Base-by-base conservation (phyloP, 2,797 vertebrate species). In the Remorina albescens region DNA sequence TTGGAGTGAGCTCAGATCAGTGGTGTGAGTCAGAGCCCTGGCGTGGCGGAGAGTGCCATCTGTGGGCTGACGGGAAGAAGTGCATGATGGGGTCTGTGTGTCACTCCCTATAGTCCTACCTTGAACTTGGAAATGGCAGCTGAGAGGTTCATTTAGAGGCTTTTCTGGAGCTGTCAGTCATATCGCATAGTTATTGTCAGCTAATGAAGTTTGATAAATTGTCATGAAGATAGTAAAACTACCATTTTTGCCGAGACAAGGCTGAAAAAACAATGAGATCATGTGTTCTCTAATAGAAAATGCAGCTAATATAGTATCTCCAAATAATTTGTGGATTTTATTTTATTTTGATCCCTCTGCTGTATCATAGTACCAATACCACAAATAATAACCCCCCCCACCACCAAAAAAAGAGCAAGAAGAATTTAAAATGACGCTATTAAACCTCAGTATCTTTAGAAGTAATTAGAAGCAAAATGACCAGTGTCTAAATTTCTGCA, bases 1-100 rank as follows among this genome's bases (percentile, higher is more conserved):
- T 66, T 58, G 58, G 77, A 71, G 89, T 81, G 74, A 87, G 79
- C 81, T 87, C 85, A 74, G 69, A 78, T 73, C 84, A 78, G 72
- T 71, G 57, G 74, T 11, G 74, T 63, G 80, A 75, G 67, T 76
- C 77, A 44, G 23, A 39, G 57, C 79, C 82, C 87, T 85, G 83
- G 67, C 84, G 86, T 88, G 90, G 92, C 74, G 13, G 76, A 90
- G 74, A 80, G 83, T 32, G 90, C 88, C 93, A 90, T 83, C 94
- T 94, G 84, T 87, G 41, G 92, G 79, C 36, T 0, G 21, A 71
- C 0, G 2, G 6, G 1, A 0, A 26, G 60, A 87, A 86, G 39
- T 81, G 69, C 89, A 73, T 19, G 44, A 53, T 46, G 55, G 58
- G 58, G 21, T 37, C 25, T 3, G 6, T 0, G 6, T 46, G 26